Conservation (phyloP, 2,888 invertebrate genomes). For the Dendrolimus houi region DNA sequence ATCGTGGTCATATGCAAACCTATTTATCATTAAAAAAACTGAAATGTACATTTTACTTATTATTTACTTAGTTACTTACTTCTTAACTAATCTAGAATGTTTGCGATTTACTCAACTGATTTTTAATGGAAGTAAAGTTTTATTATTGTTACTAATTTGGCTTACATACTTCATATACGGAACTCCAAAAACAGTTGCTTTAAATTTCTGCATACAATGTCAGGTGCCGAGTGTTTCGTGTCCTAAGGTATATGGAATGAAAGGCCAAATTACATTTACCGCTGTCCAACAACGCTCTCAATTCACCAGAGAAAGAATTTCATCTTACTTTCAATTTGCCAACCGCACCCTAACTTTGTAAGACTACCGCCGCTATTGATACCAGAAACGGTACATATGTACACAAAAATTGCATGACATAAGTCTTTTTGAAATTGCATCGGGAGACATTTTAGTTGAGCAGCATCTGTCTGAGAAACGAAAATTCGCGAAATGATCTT, state of each 20-base stretch:
- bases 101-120: no score
- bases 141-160: no score
- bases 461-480: conserved; percentile 44
- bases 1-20: no score
- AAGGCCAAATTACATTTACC: conserved; percentile 1
- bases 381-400: conserved; percentile 12
- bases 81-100: no score
- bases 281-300: neutral
- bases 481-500: conserved; percentile 61
- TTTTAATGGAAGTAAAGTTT: no score
- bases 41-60: no score
- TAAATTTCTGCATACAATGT: conserved; percentile 13
- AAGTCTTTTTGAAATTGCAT: conserved; percentile 25
- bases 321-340: conserved; percentile 3
- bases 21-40: no score
- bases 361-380: conserved; percentile 7
- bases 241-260: conserved; percentile 12
- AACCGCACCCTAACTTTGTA: conserved; percentile 7
- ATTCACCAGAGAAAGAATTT: conserved; percentile 8
- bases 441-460: conserved; percentile 10
- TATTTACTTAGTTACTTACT: no score
- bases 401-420: conserved; percentile 11
- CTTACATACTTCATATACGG: neutral
- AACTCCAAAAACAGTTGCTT: neutral
- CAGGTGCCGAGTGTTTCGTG: conserved; percentile 21